Base-by-base conservation (phyloP, 2,113 vertebrate genomes). In the Aegypius monachus region DNA sequence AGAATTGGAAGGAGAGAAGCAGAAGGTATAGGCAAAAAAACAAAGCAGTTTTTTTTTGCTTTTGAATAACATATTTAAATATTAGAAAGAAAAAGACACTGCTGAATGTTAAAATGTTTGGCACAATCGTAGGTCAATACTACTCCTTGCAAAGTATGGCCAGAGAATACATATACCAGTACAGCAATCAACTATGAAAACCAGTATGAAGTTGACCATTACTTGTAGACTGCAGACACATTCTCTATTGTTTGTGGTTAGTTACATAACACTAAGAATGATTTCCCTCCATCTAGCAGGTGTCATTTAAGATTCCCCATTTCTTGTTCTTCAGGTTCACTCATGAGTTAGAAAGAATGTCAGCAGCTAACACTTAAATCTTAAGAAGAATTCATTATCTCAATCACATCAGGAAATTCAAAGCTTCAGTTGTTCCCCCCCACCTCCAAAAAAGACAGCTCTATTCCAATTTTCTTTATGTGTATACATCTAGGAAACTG, bases 81-180 rank as follows among this genome's bases (percentile, higher is more conserved):
- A 61, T 15, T 26, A 50, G 19, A 58, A 77, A 52, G 27, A 84
- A 43, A 43, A 45, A 52, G 10, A 36, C 6, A 63, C 25, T 52
- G 32, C 27, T 90, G 13, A 90, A 70, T 2, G 4, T 52, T 9
- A 34, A 40, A 20, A 27, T 9, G 7, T 22, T 72, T 45, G 29
- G 34, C 48, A 83, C 0, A 50, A 32, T 38, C 5, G 1, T 0
- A 52, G 21, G 18, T 55, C 55, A 66, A 29, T 7, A 31, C 10
- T 23, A 22, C 11, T 75, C 48, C 23, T 58, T 66, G 26, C 26
- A 11, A 63, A 63, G 23, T 14, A 36, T 15, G 12, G 21, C 29
- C 38, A 88, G 4, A 72, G 17, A 73, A 74, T 2, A 50, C 10
- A 68, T 7, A 27, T 6, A 75, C 10, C 23, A 38, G 27, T 26